A percentile compares a stretch with the other conserved stretches of the same genome.
These are phyloP conservation scores for Ectemnius continuus DNA, from an alignment of 2,888 invertebrate species.

Conservation along the genomic window DNA sequence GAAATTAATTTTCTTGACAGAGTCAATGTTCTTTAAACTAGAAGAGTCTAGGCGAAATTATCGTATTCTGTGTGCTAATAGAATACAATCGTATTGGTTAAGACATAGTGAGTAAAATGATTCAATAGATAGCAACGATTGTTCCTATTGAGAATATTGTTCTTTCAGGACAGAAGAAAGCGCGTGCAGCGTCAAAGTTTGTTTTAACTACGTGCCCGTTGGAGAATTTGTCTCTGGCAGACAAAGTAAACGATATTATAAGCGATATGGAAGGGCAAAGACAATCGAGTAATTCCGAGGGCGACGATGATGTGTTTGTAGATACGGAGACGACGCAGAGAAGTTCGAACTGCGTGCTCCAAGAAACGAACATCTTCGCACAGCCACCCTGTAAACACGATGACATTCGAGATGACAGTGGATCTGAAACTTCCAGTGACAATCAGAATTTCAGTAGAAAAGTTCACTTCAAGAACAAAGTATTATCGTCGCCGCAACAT, in stretches of 20 bases:
- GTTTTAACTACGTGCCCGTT: background rate
- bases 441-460: background rate
- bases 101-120: constrained; percentile 50
- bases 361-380: too few relatives aligned
- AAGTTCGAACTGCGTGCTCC: background rate
- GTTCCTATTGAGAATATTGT: background rate
- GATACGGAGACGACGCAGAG: background rate
- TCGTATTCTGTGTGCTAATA: constrained; percentile 53
- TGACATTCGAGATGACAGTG: background rate
- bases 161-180: constrained; percentile 17
- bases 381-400: background rate
- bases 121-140: background rate
- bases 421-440: background rate
- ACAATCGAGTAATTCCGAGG: constrained; percentile 13
- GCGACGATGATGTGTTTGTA: constrained; percentile 25
- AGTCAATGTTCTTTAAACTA: constrained; percentile 56
- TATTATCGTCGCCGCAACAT: background rate
- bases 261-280: constrained; percentile 1
- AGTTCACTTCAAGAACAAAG: background rate
- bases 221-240: background rate
- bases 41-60: constrained; percentile 58
- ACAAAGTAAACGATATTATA: constrained; percentile 1
- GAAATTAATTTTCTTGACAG: constrained; percentile 60
- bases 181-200: constrained; percentile 7
- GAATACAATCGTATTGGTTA: constrained; percentile 64